Conservation (phyloP, 2,113 vertebrate species). For the Puntigrus tetrazona region DNA sequence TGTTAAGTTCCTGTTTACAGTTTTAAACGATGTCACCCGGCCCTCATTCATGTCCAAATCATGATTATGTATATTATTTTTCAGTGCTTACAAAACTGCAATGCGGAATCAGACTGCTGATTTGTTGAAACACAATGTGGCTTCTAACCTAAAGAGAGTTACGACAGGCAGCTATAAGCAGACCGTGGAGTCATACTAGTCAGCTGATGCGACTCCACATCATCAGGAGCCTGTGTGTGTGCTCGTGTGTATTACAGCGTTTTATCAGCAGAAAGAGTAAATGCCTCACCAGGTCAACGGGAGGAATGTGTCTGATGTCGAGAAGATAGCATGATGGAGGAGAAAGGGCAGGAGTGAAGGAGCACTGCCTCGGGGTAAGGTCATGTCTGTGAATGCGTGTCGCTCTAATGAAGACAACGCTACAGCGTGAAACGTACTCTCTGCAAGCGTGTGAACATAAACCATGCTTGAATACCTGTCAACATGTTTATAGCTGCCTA, state of each 20-base stretch:
- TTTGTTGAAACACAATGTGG: not conserved
- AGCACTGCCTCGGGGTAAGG: not conserved
- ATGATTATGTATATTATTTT: not conserved
- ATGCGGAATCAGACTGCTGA: not conserved
- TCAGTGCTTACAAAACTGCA: not conserved
- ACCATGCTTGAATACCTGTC: not conserved
- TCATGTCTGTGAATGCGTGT: not conserved
- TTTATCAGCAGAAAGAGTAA: conserved; percentile 11
- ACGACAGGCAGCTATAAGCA: not conserved
- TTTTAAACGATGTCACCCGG: too few species aligned
- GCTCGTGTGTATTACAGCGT: not conserved
- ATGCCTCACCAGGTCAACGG: not conserved
- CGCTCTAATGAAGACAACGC: not conserved
- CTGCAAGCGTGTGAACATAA: not conserved
- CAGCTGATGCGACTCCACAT: conserved; percentile 22
- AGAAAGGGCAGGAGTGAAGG: not conserved
- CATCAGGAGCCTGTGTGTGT: not conserved
- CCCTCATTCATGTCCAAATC: not conserved
- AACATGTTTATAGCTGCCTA: not conserved
- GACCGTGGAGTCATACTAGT: not conserved
- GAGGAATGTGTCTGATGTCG: conserved; percentile 34
- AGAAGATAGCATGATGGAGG: not conserved
- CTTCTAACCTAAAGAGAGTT: conserved; percentile 1
- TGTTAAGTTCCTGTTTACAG: too few species aligned
- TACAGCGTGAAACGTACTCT: not conserved